Evolutionary conservation across 2,113 vertebrate species (phyloP), one percentile per base, ranked within the genome.

Genomic region (Nothoprocta perdicaria): DNA sequence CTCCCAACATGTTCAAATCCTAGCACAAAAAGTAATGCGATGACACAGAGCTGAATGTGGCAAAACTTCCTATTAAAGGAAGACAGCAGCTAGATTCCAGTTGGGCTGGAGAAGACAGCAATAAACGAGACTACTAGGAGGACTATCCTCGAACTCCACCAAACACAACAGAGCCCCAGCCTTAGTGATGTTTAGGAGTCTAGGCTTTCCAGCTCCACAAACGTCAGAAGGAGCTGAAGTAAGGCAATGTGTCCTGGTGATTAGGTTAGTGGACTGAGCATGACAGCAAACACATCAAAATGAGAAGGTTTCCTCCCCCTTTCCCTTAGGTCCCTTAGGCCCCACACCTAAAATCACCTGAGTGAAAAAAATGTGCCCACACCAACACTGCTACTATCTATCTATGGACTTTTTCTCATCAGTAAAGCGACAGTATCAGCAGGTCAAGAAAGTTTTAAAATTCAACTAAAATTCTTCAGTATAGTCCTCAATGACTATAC

Each of bases 141-240:
- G 9, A 52, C 10, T 12, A 6, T 9, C 46, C 60, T 76, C 57
- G 2, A 62, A 46, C 57, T 66, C 58, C 72, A 24, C 8, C 21
- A 60, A 89, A 65, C 33, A 14, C 2, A 43, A 27, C 0, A 33
- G n/a, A 80, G 61, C 12, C 58, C 60, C 16, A 79, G 33, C 18
- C 31, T 22, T 27, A 46, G 10, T 4, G 58, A 27, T 8, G 52
- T 4, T 29, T 21, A 1, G 0, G 3, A 67, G 9, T 8, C 38
- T 27, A 46, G 21, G 4, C 35, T 29, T 29, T 43, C 26, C 12
- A 27, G 23, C 14, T 27, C 67, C 29, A 29, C 2, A 43, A 48
- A 50, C 24, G 38, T 40, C 31, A 22, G 15, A 15, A 52, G 7
- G 35, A 68, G n/a, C 6, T 57, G 23, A 35, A 62, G 19, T 1